Evolutionary conservation across 2,113 vertebrate genomes (phyloP), one percentile per base, ranked within the genome.

Genomic region (Benthochromis sp.): DNA sequence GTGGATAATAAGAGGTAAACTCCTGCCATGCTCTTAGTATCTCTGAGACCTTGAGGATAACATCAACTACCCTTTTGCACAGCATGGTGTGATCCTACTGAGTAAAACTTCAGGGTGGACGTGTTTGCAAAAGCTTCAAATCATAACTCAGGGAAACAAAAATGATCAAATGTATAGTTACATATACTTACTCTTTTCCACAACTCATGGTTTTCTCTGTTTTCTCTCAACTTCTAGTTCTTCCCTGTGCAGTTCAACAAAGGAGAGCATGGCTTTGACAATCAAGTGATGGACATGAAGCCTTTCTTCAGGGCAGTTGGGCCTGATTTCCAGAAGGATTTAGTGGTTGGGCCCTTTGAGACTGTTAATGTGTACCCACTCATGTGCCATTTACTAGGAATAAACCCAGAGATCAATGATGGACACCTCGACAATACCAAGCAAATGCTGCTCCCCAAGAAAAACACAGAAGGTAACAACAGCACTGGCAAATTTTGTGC

Each of bases 211-310:
- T 63, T 63, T 63, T 17, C 9, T 10, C 17, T 14, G 36, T 43
- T 43, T 43, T 24, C 19, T 24, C 36, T 71, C 66, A 7, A 38
- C 36, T 19, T 40, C 12, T 43, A 71, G 66, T 71, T 69, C 19
- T 69, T 38, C 36, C 19, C 63, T 12, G 34, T 69, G 36, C 36
- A 71, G 19, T 69, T 69, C n/a, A 21, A 71, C 38, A 96, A 93
- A 0, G 98, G 97, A 2, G 97, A 97, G 0, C 98, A 98, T 1
- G 97, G 97, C 6, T 98, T 97, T 2, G 95, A 97, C 92, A 98
- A 98, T 3, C 10, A 87, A 0, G 81, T 8, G 52, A 88, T 93
- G 96, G 97, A 97, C 91, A 98, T 98, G 97, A 97, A 97, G 91
- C 96, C 97, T 61, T 97, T 98, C 88, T 98, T 98, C 95, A 96